phyloP scores from a whole-genome alignment of 2,888 invertebrate species.

The Eristalis tenax region DNA sequence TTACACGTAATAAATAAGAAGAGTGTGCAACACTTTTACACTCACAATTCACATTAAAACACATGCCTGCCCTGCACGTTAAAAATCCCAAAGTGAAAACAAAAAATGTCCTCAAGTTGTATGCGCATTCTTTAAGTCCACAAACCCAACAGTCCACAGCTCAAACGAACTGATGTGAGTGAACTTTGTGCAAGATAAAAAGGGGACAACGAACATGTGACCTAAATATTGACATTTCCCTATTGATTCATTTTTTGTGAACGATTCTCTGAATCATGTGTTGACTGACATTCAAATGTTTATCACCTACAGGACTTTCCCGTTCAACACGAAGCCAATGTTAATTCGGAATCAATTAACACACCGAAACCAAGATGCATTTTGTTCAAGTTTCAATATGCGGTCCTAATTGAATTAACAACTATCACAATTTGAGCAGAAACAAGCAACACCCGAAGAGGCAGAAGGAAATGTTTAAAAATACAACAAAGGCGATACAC shows the following conservation, averaged over 20 bases:
- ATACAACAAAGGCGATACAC: neutral
- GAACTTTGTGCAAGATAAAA: neutral
- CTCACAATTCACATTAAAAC: too few species aligned
- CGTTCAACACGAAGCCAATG: neutral
- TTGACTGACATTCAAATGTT: neutral
- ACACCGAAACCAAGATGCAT: neutral
- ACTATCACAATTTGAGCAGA: neutral
- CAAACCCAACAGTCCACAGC: neutral
- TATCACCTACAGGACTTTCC: neutral
- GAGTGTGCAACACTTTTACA: too few species aligned
- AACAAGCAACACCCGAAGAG: neutral
- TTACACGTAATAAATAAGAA: too few species aligned
- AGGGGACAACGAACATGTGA: neutral
- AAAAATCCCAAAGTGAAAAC: too few species aligned
- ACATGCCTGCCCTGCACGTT: too few species aligned
- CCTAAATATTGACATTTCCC: neutral
- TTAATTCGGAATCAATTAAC: neutral
- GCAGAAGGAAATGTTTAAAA: neutral
- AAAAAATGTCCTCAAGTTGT: too few species aligned
- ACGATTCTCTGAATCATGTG: neutral
- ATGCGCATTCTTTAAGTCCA: too few species aligned
- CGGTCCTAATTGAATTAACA: neutral
- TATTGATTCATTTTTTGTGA: neutral
- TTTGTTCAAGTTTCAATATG: neutral
- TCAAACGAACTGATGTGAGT: neutral